These are phyloP conservation scores for Isotomurus palustris DNA, from an alignment of 2,888 invertebrate genomes.

Conservation along the genomic window DNA sequence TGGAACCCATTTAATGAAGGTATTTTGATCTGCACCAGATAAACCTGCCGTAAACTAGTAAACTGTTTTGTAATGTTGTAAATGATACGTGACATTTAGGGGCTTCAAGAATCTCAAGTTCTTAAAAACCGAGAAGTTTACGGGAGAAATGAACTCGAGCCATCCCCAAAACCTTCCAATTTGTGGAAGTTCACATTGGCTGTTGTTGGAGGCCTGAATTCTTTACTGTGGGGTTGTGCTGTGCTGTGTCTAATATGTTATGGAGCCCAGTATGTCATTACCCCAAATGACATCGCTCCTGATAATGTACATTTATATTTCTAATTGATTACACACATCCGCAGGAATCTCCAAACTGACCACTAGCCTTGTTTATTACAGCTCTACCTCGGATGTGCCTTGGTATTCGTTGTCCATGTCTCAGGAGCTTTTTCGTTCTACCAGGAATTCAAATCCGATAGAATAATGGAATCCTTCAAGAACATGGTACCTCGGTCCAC, in stretches of 20 bases:
- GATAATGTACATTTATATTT: slow-evolving; percentile 51
- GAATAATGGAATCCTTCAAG: slow-evolving; percentile 57
- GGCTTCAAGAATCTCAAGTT: slow-evolving; percentile 51
- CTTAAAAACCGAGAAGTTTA: slow-evolving; percentile 49
- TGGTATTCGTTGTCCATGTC: slow-evolving; percentile 63
- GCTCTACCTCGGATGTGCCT: slow-evolving; percentile 59
- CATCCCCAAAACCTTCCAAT: slow-evolving; percentile 54
- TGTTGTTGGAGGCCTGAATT: slow-evolving; percentile 54
- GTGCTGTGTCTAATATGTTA: slow-evolving; percentile 53
- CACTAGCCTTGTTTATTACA: slow-evolving; percentile 3
- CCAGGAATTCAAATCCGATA: slow-evolving; percentile 64
- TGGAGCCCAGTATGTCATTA: slow-evolving; percentile 49
- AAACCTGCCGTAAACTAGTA: background rate
- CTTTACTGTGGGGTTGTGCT: slow-evolving; percentile 53
- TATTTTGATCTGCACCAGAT: background rate
- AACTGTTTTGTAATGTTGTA: background rate
- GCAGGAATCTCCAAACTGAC: no score
- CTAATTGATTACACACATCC: background rate
- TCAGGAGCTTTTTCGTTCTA: slow-evolving; percentile 69
- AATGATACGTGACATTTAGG: slow-evolving; percentile 46
- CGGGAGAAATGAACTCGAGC: slow-evolving; percentile 53
- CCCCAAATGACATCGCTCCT: slow-evolving; percentile 50
- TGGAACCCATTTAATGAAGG: slow-evolving; percentile 10
- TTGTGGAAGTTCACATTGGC: slow-evolving; percentile 56
- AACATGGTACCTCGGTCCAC: slow-evolving; percentile 57